Percentiles rank a stretch among this genome's conserved stretches.
phyloP scores from a whole-genome alignment of 2,888 invertebrate genomes.

The Rhagonycha fulva region DNA sequence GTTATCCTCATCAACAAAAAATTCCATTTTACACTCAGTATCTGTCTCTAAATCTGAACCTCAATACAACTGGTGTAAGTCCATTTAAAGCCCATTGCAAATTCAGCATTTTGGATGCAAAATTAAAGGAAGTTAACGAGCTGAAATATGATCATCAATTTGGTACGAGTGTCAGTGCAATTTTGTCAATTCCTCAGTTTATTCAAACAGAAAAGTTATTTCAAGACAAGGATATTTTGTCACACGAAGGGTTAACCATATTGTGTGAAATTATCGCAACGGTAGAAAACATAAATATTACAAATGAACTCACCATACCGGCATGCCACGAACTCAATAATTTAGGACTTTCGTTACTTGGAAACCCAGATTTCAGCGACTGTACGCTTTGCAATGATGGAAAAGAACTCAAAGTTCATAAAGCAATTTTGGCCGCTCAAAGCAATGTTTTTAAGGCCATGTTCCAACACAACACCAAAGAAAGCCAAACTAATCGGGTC shows the following conservation, averaged over 20 bases:
- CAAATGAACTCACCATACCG: not conserved
- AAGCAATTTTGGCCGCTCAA: not conserved
- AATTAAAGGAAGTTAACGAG: not conserved
- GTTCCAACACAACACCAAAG: not conserved
- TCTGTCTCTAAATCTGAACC: not conserved
- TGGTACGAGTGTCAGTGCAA: not conserved
- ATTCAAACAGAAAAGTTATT: not conserved
- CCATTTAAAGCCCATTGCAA: not conserved
- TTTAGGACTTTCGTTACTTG: not conserved
- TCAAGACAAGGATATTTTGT: not conserved
- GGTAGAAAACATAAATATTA: not conserved
- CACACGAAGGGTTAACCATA: not conserved
- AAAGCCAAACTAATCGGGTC: not conserved
- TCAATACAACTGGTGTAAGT: not conserved
- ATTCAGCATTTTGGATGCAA: not conserved
- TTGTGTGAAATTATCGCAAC: not conserved
- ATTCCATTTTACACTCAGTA: not conserved
- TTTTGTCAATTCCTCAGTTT: not conserved
- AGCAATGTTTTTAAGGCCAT: not conserved
- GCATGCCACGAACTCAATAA: not conserved
- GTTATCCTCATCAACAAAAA: too few species aligned
- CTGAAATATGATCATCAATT: not conserved
- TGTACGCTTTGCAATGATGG: not conserved
- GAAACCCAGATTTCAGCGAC: not conserved
- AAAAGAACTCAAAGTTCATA: not conserved